A percentile compares a stretch with the other conserved stretches of the same genome.
phyloP scores from a whole-genome alignment of 2,888 invertebrate species.

The Seladonia tumulorum region DNA sequence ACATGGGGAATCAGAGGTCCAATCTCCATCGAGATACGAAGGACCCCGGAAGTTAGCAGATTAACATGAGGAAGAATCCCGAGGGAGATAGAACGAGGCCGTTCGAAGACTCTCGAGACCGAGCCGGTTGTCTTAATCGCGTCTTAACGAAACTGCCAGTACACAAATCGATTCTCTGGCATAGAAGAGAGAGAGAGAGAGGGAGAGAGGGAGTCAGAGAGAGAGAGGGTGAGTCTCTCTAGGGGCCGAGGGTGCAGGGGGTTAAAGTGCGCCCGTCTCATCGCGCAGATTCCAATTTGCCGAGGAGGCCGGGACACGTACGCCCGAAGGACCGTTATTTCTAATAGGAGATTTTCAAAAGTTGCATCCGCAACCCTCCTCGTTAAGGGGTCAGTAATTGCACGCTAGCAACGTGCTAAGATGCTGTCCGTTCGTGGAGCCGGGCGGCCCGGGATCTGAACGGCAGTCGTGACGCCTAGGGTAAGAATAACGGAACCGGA shows the following conservation, averaged over 20 bases:
- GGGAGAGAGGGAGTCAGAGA: background rate
- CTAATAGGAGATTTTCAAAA: constrained; percentile 83
- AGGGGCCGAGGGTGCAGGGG: background rate
- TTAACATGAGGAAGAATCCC: constrained; percentile 13
- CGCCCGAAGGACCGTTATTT: constrained; percentile 79
- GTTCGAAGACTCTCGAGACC: background rate
- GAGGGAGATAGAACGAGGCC: background rate
- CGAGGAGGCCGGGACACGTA: constrained; percentile 72
- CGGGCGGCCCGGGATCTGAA: background rate
- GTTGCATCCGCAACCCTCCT: constrained; percentile 79
- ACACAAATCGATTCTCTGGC: constrained; percentile 54
- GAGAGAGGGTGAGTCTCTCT: background rate
- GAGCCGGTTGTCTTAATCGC: constrained; percentile 34
- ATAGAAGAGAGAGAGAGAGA: background rate
- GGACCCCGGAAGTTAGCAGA: background rate
- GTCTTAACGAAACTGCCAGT: constrained; percentile 47
- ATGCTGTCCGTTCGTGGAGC: constrained; percentile 68
- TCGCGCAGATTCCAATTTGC: constrained; percentile 73
- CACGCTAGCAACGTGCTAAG: constrained; percentile 79
- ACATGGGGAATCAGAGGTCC: background rate
- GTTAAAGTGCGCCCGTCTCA: constrained; percentile 50
- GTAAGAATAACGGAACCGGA: constrained; percentile 17
- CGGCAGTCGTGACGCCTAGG: constrained; percentile 30
- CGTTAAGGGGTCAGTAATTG: constrained; percentile 81
- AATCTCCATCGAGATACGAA: background rate